Base-by-base conservation (phyloP, 2,797 vertebrate species). In the Basileuterus tristriatus region DNA sequence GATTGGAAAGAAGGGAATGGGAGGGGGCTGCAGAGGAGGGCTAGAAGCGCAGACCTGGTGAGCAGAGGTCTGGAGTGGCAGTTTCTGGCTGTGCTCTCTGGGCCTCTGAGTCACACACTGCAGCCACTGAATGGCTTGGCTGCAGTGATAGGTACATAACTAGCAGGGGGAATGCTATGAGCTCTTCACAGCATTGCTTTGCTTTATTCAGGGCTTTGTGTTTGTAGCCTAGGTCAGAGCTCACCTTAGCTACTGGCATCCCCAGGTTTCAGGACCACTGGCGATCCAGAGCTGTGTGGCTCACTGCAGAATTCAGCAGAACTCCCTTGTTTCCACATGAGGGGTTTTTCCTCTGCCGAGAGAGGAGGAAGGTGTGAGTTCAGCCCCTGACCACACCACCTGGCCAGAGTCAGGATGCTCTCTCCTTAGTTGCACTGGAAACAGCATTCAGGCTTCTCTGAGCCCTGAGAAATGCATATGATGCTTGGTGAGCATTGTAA, bases 1-100 rank as follows among this genome's bases (percentile, higher is more conserved):
- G 82, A 96, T 95, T 94, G 91, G 84, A 92, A 96, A 89, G 62
- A 43, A 83, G 47, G 29, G 56, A 52, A 49, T 43, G 53, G 78
- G 76, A 93, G 95, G 89, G 90, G 84, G 81, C 60, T 95, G n/a
- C 59, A 53, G 67, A 63, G 63, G 22, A 3, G 3, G 47, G 46
- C 71, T 91, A 59, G 32, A 29, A 87, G 47, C 53, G 44, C n/a
- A 78, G 81, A 71, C 37, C 59, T 75, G 44, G 47, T 8, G 27
- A 93, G 55, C 4, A 1, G 70, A 72, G 43, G 29, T 77, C 65
- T 75, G 72, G 32, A 56, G 20, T 71, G 43, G 46, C 5, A 10
- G 78, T n/a, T 37, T 44, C 68, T 92, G 78, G 23, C 39, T 72
- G 17, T 52, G 26, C 32, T 52, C 22, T 63, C 41, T 55, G 32